A percentile compares a stretch with the other conserved stretches of the same genome.
Evolutionary conservation across 2,797 vertebrate species (phyloP).

Genomic region (Merluccius polli): DNA sequence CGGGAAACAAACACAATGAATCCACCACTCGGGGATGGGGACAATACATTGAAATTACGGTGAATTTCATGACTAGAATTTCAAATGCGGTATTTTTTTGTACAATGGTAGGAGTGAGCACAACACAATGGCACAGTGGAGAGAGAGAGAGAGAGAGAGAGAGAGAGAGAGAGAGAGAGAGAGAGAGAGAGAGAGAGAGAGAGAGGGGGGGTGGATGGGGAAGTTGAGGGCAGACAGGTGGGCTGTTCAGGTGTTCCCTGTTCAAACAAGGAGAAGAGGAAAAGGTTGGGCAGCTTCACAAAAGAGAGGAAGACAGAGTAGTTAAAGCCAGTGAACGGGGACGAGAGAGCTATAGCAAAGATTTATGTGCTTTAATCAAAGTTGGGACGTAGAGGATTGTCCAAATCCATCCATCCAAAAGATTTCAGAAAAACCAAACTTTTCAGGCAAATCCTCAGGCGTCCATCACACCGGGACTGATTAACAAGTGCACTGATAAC

Average conservation of each 20-base stretch:
- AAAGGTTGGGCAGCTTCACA: background rate
- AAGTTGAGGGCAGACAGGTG: slow-evolving; percentile 24
- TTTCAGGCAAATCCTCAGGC: background rate
- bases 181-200: no score
- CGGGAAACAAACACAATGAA: no score
- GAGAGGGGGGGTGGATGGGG: background rate
- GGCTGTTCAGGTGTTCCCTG: slow-evolving; percentile 18
- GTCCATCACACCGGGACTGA: no score
- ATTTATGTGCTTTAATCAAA: background rate
- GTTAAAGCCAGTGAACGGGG: background rate
- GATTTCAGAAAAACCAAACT: background rate
- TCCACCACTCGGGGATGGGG: no score
- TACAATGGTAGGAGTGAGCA: no score
- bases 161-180: no score
- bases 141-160: no score
- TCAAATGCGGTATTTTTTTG: no score
- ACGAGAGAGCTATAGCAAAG: background rate
- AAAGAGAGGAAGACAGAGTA: background rate
- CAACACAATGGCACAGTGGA: no score
- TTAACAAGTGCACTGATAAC: background rate
- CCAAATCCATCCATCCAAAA: background rate
- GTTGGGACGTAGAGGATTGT: background rate
- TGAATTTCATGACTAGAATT: no score
- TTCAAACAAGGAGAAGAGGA: slow-evolving; percentile 16
- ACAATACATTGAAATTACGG: no score